Percentiles rank a stretch among this genome's conserved stretches.
phyloP scores from a whole-genome alignment of 2,113 vertebrate species.

The Sturnus vulgaris region DNA sequence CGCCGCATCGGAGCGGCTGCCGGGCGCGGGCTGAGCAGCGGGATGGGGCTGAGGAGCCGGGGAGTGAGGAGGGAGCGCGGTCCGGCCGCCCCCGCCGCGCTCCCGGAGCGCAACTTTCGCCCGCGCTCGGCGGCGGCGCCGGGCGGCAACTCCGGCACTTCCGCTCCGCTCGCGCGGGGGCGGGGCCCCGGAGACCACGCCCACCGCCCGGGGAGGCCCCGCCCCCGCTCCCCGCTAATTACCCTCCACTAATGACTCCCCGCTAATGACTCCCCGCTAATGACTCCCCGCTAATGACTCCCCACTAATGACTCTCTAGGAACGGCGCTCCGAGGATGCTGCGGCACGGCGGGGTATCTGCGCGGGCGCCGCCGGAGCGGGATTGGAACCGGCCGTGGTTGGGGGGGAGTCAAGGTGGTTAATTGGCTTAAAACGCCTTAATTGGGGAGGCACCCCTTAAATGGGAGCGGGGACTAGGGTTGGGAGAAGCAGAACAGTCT shows the following conservation, averaged over 20 bases:
- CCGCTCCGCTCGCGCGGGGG: conserved; percentile 58
- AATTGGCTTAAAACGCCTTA: not conserved
- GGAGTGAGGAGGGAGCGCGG: not conserved
- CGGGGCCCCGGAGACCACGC: not conserved
- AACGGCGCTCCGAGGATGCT: not conserved
- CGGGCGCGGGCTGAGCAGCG: not conserved
- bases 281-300: not conserved
- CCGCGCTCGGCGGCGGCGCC: conserved; percentile 31
- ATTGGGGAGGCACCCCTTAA: no score
- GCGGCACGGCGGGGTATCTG: not conserved
- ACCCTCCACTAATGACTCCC: not conserved
- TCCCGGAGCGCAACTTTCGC: conserved; percentile 46
- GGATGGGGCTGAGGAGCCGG: not conserved
- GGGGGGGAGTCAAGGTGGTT: not conserved
- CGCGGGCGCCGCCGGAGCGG: not conserved
- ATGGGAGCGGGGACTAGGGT: fast-evolving
- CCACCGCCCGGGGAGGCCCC: not conserved
- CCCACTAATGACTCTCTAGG: not conserved
- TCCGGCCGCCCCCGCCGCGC: conserved; percentile 26
- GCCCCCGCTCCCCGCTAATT: not conserved
- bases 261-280: not conserved
- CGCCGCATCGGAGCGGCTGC: conserved; percentile 81
- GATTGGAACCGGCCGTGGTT: not conserved
- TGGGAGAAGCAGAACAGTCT: not conserved
- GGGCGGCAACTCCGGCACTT: conserved; percentile 69